phyloP scores from a whole-genome alignment of 2,797 vertebrate genomes.

The Scarus forsteni region DNA sequence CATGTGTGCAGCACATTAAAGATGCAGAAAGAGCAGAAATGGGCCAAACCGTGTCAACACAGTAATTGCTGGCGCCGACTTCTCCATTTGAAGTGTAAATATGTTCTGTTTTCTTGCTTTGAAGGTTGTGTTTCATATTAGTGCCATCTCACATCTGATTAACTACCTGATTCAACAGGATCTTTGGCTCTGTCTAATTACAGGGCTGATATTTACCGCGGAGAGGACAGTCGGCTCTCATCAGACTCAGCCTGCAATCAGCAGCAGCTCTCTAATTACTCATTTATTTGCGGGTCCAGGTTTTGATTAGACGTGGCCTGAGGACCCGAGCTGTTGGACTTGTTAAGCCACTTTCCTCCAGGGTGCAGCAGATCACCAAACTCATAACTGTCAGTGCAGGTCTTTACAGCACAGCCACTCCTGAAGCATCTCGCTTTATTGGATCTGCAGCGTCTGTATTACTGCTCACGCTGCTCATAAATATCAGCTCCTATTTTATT shows the following conservation, averaged over 20 bases:
- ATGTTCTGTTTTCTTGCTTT: constrained; percentile 26
- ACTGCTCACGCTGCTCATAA: not conserved
- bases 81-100: constrained; percentile 12
- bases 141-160: constrained; percentile 63
- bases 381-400: not conserved
- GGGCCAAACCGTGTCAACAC: not conserved
- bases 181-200: constrained; percentile 78
- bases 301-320: constrained; percentile 64
- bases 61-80: constrained; percentile 11
- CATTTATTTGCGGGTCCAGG: constrained; percentile 59
- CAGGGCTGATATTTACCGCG: constrained; percentile 70
- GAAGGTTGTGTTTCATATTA: constrained; percentile 46
- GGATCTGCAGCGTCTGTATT: not conserved
- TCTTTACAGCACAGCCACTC: not conserved
- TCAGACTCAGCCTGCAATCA: constrained; percentile 68
- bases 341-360: constrained; percentile 29
- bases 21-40: constrained; percentile 1
- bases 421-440: not conserved
- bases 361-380: constrained; percentile 1
- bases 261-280: constrained; percentile 67
- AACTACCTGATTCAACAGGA: constrained; percentile 65
- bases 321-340: constrained; percentile 26
- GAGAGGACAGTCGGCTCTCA: constrained; percentile 63
- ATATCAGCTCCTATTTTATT: not conserved
- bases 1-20: constrained; percentile 17